A percentile compares a stretch with the other conserved stretches of the same genome.
These are phyloP conservation scores for Camponotus fellah DNA, from an alignment of 2,888 invertebrate species.

Conservation along the genomic window DNA sequence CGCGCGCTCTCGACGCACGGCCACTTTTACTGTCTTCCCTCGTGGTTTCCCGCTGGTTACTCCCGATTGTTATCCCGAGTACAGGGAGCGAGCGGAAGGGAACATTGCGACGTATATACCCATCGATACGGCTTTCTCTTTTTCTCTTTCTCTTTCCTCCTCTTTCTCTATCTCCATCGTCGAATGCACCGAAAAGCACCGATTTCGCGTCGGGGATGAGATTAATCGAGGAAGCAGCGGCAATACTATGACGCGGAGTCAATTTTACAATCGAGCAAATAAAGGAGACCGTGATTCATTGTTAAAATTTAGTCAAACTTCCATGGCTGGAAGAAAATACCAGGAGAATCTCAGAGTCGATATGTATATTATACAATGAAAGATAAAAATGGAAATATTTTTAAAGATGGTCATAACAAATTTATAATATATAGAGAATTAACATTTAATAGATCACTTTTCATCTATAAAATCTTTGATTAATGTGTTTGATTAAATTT, in stretches of 20 bases:
- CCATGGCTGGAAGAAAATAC: slow-evolving; percentile 25
- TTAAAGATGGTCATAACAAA: background rate
- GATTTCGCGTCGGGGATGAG: slow-evolving; percentile 17
- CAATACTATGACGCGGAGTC: slow-evolving; percentile 29
- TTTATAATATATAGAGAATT: background rate
- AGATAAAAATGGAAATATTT: background rate
- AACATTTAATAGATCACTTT: background rate
- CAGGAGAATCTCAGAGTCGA: background rate
- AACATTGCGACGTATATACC: slow-evolving; percentile 10
- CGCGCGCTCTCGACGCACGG: slow-evolving; percentile 56
- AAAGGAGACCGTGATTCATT: background rate
- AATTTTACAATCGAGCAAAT: slow-evolving; percentile 38
- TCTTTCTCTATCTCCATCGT: slow-evolving; percentile 26
- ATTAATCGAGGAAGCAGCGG: slow-evolving; percentile 35
- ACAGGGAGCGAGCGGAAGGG: background rate
- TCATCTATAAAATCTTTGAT: background rate
- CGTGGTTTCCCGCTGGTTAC: slow-evolving; percentile 53
- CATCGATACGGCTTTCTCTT: slow-evolving; percentile 4
- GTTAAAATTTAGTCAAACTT: slow-evolving; percentile 34
- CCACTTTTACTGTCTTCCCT: slow-evolving; percentile 53
- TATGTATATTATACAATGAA: background rate
- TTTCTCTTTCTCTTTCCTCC: background rate
- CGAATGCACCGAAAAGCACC: slow-evolving; percentile 35
- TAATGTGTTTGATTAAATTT: background rate
- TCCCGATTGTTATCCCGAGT: slow-evolving; percentile 52